Evolutionary conservation across 2,113 vertebrate genomes (phyloP).

Genomic region (Saguinus midas): DNA sequence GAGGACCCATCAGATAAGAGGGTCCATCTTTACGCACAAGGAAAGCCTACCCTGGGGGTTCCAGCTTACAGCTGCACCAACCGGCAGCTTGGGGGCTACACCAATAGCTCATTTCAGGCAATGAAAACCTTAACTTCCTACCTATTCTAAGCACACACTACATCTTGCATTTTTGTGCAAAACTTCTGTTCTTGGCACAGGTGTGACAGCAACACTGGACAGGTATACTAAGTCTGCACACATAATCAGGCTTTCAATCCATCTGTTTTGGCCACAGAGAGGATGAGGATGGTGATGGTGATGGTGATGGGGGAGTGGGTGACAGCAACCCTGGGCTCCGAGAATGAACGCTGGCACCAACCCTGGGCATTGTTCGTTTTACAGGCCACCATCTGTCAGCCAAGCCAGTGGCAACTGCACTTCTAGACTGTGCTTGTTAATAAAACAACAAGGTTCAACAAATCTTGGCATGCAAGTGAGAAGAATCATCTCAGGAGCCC

Average conservation of each 20-base stretch:
- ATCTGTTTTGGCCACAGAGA: neutral
- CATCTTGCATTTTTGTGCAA: neutral
- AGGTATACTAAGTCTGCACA: neutral
- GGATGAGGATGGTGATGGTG: neutral
- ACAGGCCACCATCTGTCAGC: neutral
- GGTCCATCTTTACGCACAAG: neutral
- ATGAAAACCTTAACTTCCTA: neutral
- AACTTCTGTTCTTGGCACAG: neutral
- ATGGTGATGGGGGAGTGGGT: neutral
- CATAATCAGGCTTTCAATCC: neutral
- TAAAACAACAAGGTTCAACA: neutral
- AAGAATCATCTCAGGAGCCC: conserved; percentile 62
- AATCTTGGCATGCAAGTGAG: neutral
- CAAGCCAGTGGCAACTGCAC: neutral
- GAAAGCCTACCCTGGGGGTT: neutral
- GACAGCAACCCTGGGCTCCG: neutral
- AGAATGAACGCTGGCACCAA: neutral
- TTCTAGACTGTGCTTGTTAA: neutral
- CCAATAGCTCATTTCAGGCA: neutral
- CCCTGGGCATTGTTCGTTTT: neutral
- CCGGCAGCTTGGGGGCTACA: neutral
- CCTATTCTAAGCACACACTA: neutral
- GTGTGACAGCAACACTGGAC: neutral
- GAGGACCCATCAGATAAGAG: neutral
- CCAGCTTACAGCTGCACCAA: neutral